Conservation (phyloP, 2,888 invertebrate genomes). For the Alsophila aescularia region DNA sequence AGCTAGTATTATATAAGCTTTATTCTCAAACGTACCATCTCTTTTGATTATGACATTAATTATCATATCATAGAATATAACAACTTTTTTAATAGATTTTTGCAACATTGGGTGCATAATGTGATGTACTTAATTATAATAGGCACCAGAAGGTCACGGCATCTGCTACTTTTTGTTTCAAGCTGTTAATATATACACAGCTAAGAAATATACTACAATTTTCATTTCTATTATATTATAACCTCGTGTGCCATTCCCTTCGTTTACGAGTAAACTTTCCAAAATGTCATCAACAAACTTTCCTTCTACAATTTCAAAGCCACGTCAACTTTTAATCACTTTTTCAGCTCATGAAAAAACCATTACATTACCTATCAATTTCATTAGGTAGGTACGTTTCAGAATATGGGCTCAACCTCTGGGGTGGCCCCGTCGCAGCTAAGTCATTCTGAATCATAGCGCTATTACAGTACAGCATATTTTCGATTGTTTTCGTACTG, state of each 20-base stretch:
- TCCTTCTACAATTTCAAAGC: constrained; percentile 7
- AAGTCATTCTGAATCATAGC: constrained; percentile 44
- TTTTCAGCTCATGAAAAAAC: constrained; percentile 28
- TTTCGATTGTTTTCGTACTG: constrained; percentile 44
- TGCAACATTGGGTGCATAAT: too few relatives aligned
- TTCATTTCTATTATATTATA: background rate
- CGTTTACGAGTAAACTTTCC: background rate
- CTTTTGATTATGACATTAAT: too few relatives aligned
- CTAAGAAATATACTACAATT: constrained; percentile 7
- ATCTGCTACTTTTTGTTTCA: background rate
- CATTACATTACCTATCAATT: constrained; percentile 44
- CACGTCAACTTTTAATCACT: constrained; percentile 16
- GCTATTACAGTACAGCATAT: constrained; percentile 41
- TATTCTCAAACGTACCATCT: too few relatives aligned
- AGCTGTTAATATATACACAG: background rate
- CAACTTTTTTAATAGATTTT: too few relatives aligned
- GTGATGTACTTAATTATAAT: too few relatives aligned
- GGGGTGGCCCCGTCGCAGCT: constrained; percentile 37
- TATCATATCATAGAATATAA: too few relatives aligned
- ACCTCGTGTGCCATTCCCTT: background rate
- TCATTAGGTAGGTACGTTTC: constrained; percentile 43
- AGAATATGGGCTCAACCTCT: constrained; percentile 41
- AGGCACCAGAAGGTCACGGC: too few relatives aligned
- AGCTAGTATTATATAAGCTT: too few relatives aligned
- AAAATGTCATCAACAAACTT: constrained; percentile 6